Evolutionary conservation across 2,797 vertebrate species (phyloP), one percentile per base, ranked within the genome.

Genomic region (Chromis chromis): DNA sequence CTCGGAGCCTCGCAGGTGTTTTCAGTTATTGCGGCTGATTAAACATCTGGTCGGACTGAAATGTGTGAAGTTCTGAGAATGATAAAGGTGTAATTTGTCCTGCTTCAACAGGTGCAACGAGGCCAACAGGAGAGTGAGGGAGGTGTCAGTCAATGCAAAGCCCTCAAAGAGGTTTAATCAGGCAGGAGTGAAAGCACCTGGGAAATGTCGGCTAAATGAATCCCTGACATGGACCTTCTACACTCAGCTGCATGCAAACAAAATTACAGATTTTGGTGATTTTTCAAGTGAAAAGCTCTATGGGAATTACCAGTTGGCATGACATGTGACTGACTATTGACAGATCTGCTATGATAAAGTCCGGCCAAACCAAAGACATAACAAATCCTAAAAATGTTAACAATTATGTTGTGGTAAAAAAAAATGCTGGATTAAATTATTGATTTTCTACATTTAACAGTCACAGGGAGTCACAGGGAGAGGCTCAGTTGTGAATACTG

Each of bases 1-100:
- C 39, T 8, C 21, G 40, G 49, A 22, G 25, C 12, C 39, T 25
- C 31, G 10, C 69, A 71, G 78, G 19, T 79, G 76, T 59, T 71
- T 65, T 12, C 63, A 68, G 36, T 77, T 62, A 59, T 24, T 57
- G 2, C 24, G 16, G 54, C 22, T 39, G 46, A 70, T 63, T 1
- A 25, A 10, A 60, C 53, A 40, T 75, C 67, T 70, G 74, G 27
- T 64, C 59, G 0, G 22, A 56, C 24, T 66, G 48, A 48, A 50
- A 46, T 1, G 7, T 24, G 33, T 17, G n/a, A 40, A 25, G 49
- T 24, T 12, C 33, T 49, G 14, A 42, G 40, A 42, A 17, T 42
- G 46, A 61, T 46, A 27, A 46, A 28, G 57, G 44, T 62, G 40
- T 28, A 22, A 52, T 40, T 33, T 57, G 14, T 70, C 14, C 63